Base-by-base conservation (phyloP, 2,113 vertebrate species). In the Heterotilapia buettikoferi region DNA sequence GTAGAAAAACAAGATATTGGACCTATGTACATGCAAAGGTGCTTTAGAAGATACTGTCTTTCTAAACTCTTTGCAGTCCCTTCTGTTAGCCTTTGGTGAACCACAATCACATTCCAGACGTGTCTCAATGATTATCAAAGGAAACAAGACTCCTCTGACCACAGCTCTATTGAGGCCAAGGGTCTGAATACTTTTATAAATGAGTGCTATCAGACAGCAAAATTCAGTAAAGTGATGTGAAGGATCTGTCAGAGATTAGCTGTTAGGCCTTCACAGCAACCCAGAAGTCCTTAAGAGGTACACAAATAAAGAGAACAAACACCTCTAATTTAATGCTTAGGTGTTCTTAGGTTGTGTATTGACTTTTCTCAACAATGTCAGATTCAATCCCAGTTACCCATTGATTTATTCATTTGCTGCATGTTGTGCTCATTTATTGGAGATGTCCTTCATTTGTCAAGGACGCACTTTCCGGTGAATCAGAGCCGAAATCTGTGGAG, bases 401-500 rank as follows among this genome's bases (percentile, higher is more conserved):
- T 91, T 56, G 93, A 93, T 92, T 92, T 86, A 29, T 87, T 89
- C 53, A 73, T 93, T 94, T 91, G 88, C 86, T 81, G 84, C 86
- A 19, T 33, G 85, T 80, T 82, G 87, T 43, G 89, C 78, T 92
- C 83, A 38, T 81, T 94, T 90, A 93, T 91, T 81, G 90, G 83
- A 90, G 83, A 45, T 10, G 92, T 92, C 92, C 83, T 11, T 92
- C 93, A 88, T 29, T 24, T 80, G 88, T 92, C 90, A 79, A 84
- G 90, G 88, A 88, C 52, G 61, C 68, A 14, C 31, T 19, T 80
- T 54, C 24, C 7, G 1, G 57, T 12, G 66, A 73, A 86, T 83
- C 53, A 24, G 11, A 80, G 47, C 61, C 18, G 13, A 80, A 88
- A 81, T 81, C 52, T 6, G 47, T 63, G 47, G 31, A 54, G 59